phyloP scores from a whole-genome alignment of 2,888 invertebrate species.

The Augiades crinisus region DNA sequence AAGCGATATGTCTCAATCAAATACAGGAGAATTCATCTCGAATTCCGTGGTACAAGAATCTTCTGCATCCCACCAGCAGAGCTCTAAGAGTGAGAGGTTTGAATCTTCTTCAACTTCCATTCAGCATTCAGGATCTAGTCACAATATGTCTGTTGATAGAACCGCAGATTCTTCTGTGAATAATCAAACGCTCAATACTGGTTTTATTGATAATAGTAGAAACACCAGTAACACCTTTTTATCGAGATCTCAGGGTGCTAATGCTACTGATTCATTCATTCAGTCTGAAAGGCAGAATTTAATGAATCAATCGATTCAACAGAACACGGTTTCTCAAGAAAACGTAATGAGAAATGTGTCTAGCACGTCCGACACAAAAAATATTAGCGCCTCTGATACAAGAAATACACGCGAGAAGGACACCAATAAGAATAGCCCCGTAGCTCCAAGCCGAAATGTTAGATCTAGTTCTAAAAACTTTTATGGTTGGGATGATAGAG shows the following conservation, averaged over 20 bases:
- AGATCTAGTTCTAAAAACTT: slow-evolving; percentile 62
- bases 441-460: slow-evolving; percentile 49
- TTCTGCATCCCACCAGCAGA: slow-evolving; percentile 64
- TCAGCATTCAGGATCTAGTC: slow-evolving; percentile 63
- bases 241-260: slow-evolving; percentile 59
- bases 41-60: slow-evolving; percentile 63
- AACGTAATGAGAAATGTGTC: slow-evolving; percentile 36
- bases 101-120: slow-evolving; percentile 68
- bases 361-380: slow-evolving; percentile 44
- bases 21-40: slow-evolving; percentile 69
- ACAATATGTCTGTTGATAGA: slow-evolving; percentile 61
- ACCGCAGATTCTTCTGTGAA: slow-evolving; percentile 58
- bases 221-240: slow-evolving; percentile 48
- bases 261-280: slow-evolving; percentile 64
- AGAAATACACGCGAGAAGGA: slow-evolving; percentile 58
- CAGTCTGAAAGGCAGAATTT: slow-evolving; percentile 68
- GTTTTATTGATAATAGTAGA: slow-evolving; percentile 59
- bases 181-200: slow-evolving; percentile 69
- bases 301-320: slow-evolving; percentile 49
- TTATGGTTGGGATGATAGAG: slow-evolving; percentile 61
- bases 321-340: slow-evolving; percentile 36
- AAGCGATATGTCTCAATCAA: slow-evolving; percentile 70
- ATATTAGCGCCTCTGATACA: slow-evolving; percentile 46
- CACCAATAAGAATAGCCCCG: slow-evolving; percentile 51
- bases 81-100: slow-evolving; percentile 66